A percentile compares a stretch with the other conserved stretches of the same genome.
phyloP scores from a whole-genome alignment of 2,113 vertebrate genomes.

The Ardeotis arabs region DNA sequence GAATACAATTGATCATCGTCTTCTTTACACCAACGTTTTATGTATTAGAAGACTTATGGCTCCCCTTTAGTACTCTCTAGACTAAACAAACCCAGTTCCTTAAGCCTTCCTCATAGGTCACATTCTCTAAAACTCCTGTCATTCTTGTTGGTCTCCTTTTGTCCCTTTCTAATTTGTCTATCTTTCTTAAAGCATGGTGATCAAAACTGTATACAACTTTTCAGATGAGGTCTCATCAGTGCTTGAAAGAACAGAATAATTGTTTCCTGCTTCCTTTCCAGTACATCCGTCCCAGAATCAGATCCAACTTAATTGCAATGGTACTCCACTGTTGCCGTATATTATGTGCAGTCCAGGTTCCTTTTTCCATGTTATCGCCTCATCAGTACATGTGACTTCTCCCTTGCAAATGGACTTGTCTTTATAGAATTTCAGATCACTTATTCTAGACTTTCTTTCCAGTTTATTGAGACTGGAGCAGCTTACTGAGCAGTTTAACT shows the following conservation, averaged over 20 bases:
- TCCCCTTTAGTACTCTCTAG: conserved; percentile 11
- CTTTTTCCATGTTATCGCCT: not conserved
- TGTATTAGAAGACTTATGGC: conserved; percentile 25
- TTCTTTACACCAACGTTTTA: conserved; percentile 33
- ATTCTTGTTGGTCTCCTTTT: conserved; percentile 3
- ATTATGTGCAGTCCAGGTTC: not conserved
- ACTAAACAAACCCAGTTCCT: conserved; percentile 51
- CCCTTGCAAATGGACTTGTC: not conserved
- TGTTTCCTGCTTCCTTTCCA: not conserved
- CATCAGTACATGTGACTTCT: not conserved
- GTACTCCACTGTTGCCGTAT: not conserved
- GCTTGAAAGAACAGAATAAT: not conserved
- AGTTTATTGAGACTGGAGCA: not conserved
- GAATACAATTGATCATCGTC: conserved; percentile 25
- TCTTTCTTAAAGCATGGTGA: not conserved
- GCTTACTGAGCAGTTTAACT: not conserved
- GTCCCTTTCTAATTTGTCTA: not conserved
- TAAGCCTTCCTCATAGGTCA: conserved; percentile 28
- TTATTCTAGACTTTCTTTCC: not conserved
- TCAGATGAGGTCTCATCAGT: not conserved
- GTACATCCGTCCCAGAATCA: not conserved
- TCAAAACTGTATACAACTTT: conserved; percentile 17
- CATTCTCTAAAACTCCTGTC: conserved; percentile 21
- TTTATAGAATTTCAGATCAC: not conserved
- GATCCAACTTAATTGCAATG: not conserved